Evolutionary conservation across 2,113 vertebrate species (phyloP), one percentile per base, ranked within the genome.

Genomic region (Albula goreensis): DNA sequence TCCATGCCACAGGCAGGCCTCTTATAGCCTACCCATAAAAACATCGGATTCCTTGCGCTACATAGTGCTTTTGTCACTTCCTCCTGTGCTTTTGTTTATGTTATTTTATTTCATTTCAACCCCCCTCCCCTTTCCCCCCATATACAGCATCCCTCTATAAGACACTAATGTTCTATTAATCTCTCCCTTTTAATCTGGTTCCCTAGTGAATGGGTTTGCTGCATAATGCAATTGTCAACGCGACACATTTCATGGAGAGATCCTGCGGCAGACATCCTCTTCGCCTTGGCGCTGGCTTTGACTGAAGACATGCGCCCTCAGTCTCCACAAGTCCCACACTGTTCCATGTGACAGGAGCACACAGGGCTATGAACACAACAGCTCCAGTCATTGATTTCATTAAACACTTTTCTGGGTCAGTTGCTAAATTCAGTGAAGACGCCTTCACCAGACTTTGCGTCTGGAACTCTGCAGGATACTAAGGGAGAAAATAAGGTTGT

Each of bases 151-250:
- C 89, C 90, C 89, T 89, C 81, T 87, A 89, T 84, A 41, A 91
- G 86, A 90, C 60, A 89, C 89, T 91, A 85, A 83, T 86, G 66
- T 81, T 92, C 91, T 87, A 93, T 93, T 94, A 91, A 92, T 93
- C 90, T 91, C 87, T 88, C 89, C 89, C 89, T 86, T 63, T 85
- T 86, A 84, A n/a, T 60, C 50, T 66, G 15, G 52, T 12, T 57
- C 57, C 84, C 79, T 53, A 7, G 74, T 49, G 83, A 84, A 86
- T 79, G 51, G 31, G 89, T 87, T 89, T 78, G 88, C 86, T 89
- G 88, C 89, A 83, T 84, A 86, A 80, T 60, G 31, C 82, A 88
- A 89, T 90, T 90, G 91, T 93, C 92, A 90, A 84, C 80, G 85
- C 70, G 25, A 80, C 19, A 50, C 86, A 87, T 85, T 89, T 83